Percentiles rank a stretch among this genome's conserved stretches.
phyloP scores from a whole-genome alignment of 2,113 vertebrate genomes.

The Dipodomys merriami region DNA sequence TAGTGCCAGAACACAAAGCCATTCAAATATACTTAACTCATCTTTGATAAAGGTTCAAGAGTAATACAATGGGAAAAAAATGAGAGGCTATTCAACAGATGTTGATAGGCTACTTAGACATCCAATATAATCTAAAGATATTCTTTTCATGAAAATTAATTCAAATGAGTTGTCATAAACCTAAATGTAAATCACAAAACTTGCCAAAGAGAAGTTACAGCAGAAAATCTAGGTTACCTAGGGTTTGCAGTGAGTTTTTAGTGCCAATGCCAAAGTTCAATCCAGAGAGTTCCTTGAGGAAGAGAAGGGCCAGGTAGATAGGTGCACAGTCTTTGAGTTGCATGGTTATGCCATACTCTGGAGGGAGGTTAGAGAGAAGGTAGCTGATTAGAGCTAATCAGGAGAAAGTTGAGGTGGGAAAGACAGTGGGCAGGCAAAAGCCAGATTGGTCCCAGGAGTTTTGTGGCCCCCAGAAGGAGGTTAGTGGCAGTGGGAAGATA shows the following conservation, averaged over 20 bases:
- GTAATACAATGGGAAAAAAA: background rate
- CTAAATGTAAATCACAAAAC: constrained; percentile 10
- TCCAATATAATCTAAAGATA: background rate
- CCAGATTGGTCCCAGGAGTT: background rate
- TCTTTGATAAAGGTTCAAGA: background rate
- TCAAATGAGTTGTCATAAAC: constrained; percentile 8
- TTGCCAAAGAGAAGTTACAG: background rate
- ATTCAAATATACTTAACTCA: background rate
- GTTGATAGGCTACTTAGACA: background rate
- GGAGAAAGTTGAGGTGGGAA: background rate
- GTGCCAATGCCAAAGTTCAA: background rate
- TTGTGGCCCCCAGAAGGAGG: background rate
- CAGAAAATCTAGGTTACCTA: background rate
- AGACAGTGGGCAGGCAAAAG: background rate
- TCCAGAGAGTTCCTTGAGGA: background rate
- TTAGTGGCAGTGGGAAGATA: background rate
- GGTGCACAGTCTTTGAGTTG: background rate
- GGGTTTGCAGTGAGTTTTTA: constrained; percentile 10
- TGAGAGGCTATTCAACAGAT: background rate
- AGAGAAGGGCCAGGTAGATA: background rate
- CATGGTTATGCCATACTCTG: rapidly evolving
- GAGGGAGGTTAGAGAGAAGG: background rate
- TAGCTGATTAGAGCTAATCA: background rate
- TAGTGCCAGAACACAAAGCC: background rate
- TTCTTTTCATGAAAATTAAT: constrained; percentile 24